These are phyloP conservation scores for Drosophila meridionalis DNA, from an alignment of 2,888 invertebrate genomes.

Conservation along the genomic window DNA sequence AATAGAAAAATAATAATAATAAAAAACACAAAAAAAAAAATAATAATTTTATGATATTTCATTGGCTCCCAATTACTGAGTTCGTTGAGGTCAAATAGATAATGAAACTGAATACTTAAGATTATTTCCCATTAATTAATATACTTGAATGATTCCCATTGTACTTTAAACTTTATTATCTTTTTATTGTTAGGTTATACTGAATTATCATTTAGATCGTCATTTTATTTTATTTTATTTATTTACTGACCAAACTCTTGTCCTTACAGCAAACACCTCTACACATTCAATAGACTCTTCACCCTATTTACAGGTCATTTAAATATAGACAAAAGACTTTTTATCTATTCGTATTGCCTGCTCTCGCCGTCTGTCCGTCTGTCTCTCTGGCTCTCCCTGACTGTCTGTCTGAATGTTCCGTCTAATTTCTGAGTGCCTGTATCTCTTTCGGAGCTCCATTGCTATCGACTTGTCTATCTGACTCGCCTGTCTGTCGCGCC, in stretches of 20 bases:
- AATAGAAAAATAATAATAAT: too few species aligned
- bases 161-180: too few species aligned
- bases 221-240: too few species aligned
- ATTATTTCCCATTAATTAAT: too few species aligned
- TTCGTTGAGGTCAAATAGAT: too few species aligned
- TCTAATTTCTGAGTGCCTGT: constrained; percentile 41
- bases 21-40: too few species aligned
- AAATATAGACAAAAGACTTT: constrained; percentile 3
- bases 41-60: too few species aligned
- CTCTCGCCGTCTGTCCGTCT: constrained; percentile 10
- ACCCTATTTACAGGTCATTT: constrained; percentile 20
- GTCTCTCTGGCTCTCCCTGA: not conserved
- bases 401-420: constrained; percentile 18
- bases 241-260: not conserved
- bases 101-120: too few species aligned
- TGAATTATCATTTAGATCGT: not conserved
- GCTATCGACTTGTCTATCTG: constrained; percentile 40
- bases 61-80: too few species aligned
- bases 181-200: not conserved
- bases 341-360: constrained; percentile 42
- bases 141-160: too few species aligned
- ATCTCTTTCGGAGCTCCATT: constrained; percentile 25
- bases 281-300: not conserved
- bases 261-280: not conserved
- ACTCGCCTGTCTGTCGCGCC: constrained; percentile 46